Evolutionary conservation across 2,888 invertebrate genomes (phyloP), one percentile per base, ranked within the genome.

Genomic region (Aplocera efformata): DNA sequence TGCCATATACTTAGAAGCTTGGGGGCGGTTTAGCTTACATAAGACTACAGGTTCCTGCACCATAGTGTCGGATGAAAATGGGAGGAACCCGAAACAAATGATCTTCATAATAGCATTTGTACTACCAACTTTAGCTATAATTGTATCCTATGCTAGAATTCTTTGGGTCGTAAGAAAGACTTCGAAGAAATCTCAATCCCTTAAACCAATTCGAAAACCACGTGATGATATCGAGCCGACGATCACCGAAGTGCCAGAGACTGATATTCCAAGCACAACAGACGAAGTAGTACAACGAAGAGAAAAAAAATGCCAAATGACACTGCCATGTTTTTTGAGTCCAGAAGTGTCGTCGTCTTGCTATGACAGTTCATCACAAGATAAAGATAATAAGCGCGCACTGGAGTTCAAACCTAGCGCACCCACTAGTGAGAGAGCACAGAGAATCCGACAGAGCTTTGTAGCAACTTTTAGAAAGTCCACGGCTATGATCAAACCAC

Each of bases 41-140:
- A 81, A 80, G 0, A 77, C 79, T 10, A 92, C 94, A 33, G 94
- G 95, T 0, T 94, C 94, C 6, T 96, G 96, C 66, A 93, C 94
- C 21, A 95, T 96, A 57, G 80, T 94, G 0, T 90, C 90, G 0
- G 94, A 94, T 63, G 68, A 84, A 23, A 79, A 92, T 58, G 89
- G 90, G 44, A 90, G 91, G 30, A 91, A 94, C 31, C 92, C 95
- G 1, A 97, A 94, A 72, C 92, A 91, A 57, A 91, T 93, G 33
- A 90, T 97, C 1, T 97, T 97, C 71, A 88, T 95, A 1, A 90
- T 92, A 30, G 96, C 94, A 10, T 97, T 97, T 65, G 89, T 94
- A 35, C 86, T 97, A 30, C 97, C 98, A 0, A 96, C 96, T 72
- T 72, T 93, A 52, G 92, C 93, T 38, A 97, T 97, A 61, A 91